Evolutionary conservation across 2,797 vertebrate species (phyloP).

Genomic region (Falco naumanni): DNA sequence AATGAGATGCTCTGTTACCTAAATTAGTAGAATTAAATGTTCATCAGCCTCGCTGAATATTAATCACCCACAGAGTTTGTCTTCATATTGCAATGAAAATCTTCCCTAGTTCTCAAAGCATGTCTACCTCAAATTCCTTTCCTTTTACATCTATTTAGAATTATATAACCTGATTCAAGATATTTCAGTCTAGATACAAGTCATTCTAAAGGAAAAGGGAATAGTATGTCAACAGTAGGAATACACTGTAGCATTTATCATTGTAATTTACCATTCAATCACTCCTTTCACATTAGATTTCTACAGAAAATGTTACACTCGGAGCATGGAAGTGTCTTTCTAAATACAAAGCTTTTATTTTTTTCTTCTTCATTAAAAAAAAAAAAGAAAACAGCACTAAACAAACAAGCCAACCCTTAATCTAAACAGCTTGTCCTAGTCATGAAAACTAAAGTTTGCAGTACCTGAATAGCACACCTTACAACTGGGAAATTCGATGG

Average conservation of each 20-base stretch:
- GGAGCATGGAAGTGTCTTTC: not conserved
- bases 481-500: rapidly evolving
- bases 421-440: not conserved
- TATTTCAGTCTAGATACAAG: rapidly evolving
- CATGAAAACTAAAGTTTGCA: not conserved
- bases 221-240: not conserved
- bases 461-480: not conserved
- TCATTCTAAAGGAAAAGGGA: not conserved
- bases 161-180: not conserved
- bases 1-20: constrained; percentile 2
- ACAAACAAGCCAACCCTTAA: not conserved
- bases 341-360: not conserved
- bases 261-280: not conserved
- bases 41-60: not conserved
- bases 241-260: not conserved
- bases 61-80: not conserved
- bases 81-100: not conserved
- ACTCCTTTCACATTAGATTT: not conserved
- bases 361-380: not conserved
- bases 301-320: not conserved
- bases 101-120: not conserved
- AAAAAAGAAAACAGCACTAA: not conserved
- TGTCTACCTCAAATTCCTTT: not conserved
- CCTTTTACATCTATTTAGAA: not conserved
- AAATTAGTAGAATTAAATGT: constrained; percentile 41